Evolutionary conservation across 2,888 invertebrate species (phyloP).

Genomic region (Drosophila antonietae): DNA sequence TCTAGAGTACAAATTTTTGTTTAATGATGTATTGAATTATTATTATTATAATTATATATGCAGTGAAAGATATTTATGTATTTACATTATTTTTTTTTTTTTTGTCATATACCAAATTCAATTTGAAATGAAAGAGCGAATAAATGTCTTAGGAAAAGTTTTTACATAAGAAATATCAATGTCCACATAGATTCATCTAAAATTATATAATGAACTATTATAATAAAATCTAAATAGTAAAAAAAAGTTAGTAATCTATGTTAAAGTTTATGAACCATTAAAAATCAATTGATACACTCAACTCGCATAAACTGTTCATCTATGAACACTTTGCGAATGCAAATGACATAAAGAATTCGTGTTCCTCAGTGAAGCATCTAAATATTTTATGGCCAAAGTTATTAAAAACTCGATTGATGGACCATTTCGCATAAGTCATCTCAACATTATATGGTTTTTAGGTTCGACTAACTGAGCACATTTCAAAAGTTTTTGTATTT

Average conservation of each 20-base stretch:
- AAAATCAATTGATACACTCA: constrained; percentile 3
- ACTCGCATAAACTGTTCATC: constrained; percentile 3
- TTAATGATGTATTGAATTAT: too few species aligned
- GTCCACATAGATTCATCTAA: background rate
- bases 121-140: too few species aligned
- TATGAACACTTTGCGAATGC: background rate
- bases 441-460: constrained; percentile 34
- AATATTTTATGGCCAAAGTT: constrained; percentile 48
- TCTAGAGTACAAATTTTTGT: too few species aligned
- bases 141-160: too few species aligned
- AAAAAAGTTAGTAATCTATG: background rate
- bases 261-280: background rate
- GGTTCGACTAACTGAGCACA: constrained; percentile 25
- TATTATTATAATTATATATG: too few species aligned
- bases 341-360: background rate
- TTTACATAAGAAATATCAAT: too few species aligned
- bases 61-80: too few species aligned
- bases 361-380: background rate
- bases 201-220: background rate
- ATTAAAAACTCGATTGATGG: constrained; percentile 45
- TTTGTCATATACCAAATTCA: too few species aligned
- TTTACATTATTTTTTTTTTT: too few species aligned
- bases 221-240: background rate
- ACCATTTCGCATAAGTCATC: constrained; percentile 31
- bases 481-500: constrained; percentile 40